Conservation (phyloP, 2,888 invertebrate species). For the Tetanocera ferruginea region DNA sequence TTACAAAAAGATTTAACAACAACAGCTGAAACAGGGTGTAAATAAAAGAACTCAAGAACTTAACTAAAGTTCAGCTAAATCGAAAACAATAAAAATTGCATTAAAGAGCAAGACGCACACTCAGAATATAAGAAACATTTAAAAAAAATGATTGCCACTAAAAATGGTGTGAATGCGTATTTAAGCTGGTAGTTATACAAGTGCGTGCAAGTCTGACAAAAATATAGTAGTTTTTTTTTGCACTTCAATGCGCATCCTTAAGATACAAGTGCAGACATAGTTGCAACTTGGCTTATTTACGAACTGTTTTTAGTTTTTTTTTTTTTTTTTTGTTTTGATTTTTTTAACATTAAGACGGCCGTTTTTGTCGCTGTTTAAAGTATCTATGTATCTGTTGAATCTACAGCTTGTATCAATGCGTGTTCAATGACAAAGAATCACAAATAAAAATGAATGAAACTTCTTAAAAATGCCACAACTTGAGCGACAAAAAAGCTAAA, state of each 20-base stretch:
- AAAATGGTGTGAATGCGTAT: conserved; percentile 43
- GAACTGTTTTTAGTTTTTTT: conserved; percentile 46
- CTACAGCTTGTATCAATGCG: conserved; percentile 64
- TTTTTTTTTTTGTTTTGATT: background rate
- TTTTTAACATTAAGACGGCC: background rate
- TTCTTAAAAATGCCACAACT: conserved; percentile 55
- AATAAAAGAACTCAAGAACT: background rate
- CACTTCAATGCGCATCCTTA: background rate
- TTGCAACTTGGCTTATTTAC: conserved; percentile 49
- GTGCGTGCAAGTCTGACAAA: background rate
- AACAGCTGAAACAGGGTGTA: background rate
- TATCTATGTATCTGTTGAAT: conserved; percentile 2
- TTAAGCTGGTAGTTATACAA: conserved; percentile 39
- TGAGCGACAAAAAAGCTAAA: background rate
- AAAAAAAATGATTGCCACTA: conserved; percentile 7
- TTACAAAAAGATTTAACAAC: background rate
- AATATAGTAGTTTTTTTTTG: too few species aligned
- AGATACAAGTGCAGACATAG: background rate
- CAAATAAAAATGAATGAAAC: conserved; percentile 36
- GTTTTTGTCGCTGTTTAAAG: background rate
- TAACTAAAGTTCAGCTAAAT: background rate
- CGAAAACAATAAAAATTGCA: conserved; percentile 25
- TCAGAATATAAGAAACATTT: conserved; percentile 1
- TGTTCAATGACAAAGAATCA: conserved; percentile 61
- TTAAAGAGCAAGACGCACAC: background rate